Base-by-base conservation (phyloP, 2,797 vertebrate genomes). In the Lates japonicus region DNA sequence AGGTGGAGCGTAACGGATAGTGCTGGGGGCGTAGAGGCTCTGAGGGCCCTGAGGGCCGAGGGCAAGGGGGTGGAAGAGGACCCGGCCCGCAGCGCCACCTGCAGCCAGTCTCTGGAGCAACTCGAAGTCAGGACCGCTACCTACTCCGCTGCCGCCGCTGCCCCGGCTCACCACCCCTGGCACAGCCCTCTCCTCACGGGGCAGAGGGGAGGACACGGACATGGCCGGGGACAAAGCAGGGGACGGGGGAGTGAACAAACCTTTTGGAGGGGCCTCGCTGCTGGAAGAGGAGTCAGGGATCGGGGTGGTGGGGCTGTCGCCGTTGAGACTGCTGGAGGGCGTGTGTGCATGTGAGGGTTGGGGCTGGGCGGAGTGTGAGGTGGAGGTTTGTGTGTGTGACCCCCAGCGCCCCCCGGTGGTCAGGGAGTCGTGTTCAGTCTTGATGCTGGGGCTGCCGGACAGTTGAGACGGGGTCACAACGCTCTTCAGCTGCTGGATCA, bases 1-100 rank as follows among this genome's bases (percentile, higher is more conserved):
- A 0, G 97, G 94, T 0, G 97, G 97, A 51, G 97, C 97, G 0
- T 97, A 97, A 78, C 97, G 96, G 88, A 98, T 98, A 67, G 97
- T 95, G 89, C 97, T 96, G 0, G 97, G 96, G 4, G 97, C 86
- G n/a, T 97, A 97, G 48, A 96, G 95, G 86, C 96, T 96, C 92
- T 96, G 95, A 59, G 95, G 95, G 61, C 95, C 95, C 90, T 93
- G 95, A 0, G 85, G 97, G 82, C 93, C 95, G 33, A 91, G 95
- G 75, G 97, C 92, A 0, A 96, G 87, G 2, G 74, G 97, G 86
- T 96, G 96, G 88, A 97, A 96, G 16, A 97, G 96, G 86, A 98
- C 94, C 78, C 96, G 95, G 54, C 96, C 95, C 0, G 97, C 94
- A 11, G 94, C 92, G 69, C 94, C 94, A 5, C 96, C 93, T 14